A percentile compares a stretch with the other conserved stretches of the same genome.
Evolutionary conservation across 2,888 invertebrate species (phyloP).

Genomic region (Heliconius cydno): DNA sequence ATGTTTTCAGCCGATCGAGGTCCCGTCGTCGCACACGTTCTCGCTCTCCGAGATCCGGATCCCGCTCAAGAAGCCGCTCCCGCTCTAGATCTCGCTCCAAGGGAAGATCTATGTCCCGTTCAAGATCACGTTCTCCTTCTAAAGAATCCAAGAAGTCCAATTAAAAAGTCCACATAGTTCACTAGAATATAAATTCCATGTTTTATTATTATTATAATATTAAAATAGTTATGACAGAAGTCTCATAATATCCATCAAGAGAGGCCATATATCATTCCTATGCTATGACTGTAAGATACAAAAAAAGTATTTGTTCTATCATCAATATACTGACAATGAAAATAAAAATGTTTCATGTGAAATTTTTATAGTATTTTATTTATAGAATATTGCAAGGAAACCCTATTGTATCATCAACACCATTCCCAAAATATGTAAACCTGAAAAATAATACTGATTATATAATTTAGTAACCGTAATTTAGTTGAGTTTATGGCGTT

Average conservation of each 20-base stretch:
- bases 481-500: too few relatives aligned
- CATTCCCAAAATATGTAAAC: too few relatives aligned
- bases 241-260: conserved; percentile 23
- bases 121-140: conserved; percentile 77
- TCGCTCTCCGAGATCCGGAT: conserved; percentile 80
- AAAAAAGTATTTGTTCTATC: conserved; percentile 62
- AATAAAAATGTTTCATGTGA: conserved; percentile 38
- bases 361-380: conserved; percentile 31
- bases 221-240: conserved; percentile 31
- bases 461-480: too few relatives aligned
- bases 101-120: conserved; percentile 78
- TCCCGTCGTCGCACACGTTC: conserved; percentile 86
- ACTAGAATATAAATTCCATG: conserved; percentile 39
- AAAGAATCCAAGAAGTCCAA: conserved; percentile 80
- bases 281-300: conserved; percentile 60
- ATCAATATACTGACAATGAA: conserved; percentile 67
- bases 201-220: conserved; percentile 32
- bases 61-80: conserved; percentile 75
- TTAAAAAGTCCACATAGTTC: conserved; percentile 52
- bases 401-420: neutral
- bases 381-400: neutral
- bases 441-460: too few relatives aligned
- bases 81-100: conserved; percentile 82
- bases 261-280: conserved; percentile 65
- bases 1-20: conserved; percentile 82